Evolutionary conservation across 1,140 invertebrate species (phyloP).

Genomic region (Ylistrum balloti): DNA sequence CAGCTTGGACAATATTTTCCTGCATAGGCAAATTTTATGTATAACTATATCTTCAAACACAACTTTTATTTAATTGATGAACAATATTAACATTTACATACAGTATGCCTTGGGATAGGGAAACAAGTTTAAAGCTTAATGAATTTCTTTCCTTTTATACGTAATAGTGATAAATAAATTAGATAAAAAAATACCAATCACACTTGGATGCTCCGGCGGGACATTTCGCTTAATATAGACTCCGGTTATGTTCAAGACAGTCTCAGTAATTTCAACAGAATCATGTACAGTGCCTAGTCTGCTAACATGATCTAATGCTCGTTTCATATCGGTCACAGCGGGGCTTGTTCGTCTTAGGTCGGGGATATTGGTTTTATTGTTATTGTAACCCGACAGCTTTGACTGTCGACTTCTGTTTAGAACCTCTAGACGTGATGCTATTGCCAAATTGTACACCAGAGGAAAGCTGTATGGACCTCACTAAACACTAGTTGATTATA

Average conservation of each 20-base stretch:
- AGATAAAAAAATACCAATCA: too few relatives aligned
- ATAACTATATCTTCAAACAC: too few relatives aligned
- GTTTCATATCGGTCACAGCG: neutral
- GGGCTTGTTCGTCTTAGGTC: neutral
- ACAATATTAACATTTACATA: too few relatives aligned
- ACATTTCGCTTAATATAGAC: neutral
- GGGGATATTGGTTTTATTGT: neutral
- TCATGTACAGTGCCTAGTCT: neutral
- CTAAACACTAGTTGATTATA: slow-evolving; percentile 30
- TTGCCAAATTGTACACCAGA: neutral
- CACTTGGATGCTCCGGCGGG: neutral
- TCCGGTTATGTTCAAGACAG: neutral
- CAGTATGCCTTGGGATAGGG: too few relatives aligned
- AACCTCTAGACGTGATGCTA: neutral
- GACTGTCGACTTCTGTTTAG: neutral
- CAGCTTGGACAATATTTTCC: too few relatives aligned
- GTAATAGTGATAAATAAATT: too few relatives aligned
- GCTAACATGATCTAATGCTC: neutral
- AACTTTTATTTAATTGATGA: too few relatives aligned
- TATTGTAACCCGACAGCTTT: neutral
- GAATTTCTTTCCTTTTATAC: too few relatives aligned
- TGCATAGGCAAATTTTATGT: too few relatives aligned
- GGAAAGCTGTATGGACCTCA: neutral
- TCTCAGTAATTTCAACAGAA: neutral
- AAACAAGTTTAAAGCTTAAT: too few relatives aligned